A percentile compares a stretch with the other conserved stretches of the same genome.
These are phyloP conservation scores for Eumaeus atala DNA, from an alignment of 1,140 invertebrate genomes.

Conservation along the genomic window DNA sequence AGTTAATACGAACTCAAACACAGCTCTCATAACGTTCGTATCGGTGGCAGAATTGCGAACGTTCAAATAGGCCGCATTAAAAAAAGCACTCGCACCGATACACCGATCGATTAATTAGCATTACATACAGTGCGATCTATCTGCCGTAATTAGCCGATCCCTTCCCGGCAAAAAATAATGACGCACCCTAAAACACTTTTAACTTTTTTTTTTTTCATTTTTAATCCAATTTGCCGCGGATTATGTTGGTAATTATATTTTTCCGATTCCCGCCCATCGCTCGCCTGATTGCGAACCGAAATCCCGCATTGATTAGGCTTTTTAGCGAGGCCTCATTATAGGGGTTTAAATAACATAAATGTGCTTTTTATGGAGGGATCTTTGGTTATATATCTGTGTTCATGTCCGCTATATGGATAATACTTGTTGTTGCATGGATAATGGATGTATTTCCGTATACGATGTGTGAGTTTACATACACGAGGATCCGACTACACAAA, in stretches of 20 bases:
- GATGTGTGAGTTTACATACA: too few relatives aligned
- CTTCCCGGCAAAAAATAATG: constrained; percentile 70
- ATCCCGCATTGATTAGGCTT: constrained; percentile 67
- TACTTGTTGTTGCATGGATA: too few relatives aligned
- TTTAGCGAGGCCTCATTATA: constrained; percentile 25
- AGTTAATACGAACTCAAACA: neutral
- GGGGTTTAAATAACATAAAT: too few relatives aligned
- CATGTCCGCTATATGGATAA: too few relatives aligned
- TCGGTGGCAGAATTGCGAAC: neutral
- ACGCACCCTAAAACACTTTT: constrained; percentile 71
- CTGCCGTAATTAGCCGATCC: constrained; percentile 70
- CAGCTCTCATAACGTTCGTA: constrained; percentile 22
- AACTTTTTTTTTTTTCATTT: constrained; percentile 70
- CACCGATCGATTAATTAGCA: constrained; percentile 68
- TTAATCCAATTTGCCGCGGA: constrained; percentile 75
- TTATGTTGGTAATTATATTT: constrained; percentile 76
- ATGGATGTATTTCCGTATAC: too few relatives aligned
- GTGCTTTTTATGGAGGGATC: too few relatives aligned
- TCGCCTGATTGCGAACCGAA: constrained; percentile 63
- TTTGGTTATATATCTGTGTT: too few relatives aligned
- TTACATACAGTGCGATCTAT: constrained; percentile 68
- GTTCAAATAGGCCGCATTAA: constrained; percentile 29
- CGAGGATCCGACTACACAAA: too few relatives aligned
- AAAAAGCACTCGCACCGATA: constrained; percentile 44
- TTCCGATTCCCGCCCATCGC: constrained; percentile 65